Evolutionary conservation across 2,888 invertebrate species (phyloP), one percentile per base, ranked within the genome.

Genomic region (Bombylius discolor): DNA sequence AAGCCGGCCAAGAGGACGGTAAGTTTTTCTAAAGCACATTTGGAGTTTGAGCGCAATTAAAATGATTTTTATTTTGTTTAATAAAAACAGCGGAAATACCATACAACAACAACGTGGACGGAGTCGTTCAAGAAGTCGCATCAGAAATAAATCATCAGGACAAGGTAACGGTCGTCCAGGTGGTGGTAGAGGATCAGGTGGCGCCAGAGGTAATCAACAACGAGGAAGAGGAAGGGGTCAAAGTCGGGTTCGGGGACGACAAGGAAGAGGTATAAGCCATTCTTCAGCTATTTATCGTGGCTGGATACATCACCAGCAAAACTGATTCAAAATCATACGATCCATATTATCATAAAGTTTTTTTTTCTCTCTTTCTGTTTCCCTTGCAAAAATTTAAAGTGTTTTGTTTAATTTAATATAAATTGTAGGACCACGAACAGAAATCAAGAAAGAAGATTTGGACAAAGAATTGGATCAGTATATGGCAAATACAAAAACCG

Each of bases 401-500:
- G 23, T 23, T 23, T 23, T 23, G 23, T 23, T 23, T 23, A 23
- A 23, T 23, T 23, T 23, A 23, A 23, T 23, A 23, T 23, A 23
- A 23, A 33, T 53, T 53, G 44, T 53, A 53, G 53, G 23, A 45
- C 55, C 56, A 44, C 61, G 53, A 56, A 54, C 46, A 44, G 62
- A 51, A 1, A 70, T 72, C 0, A 78, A 79, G 2, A 80, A 77
- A 56, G 84, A 85, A 61, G 79, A 83, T 65, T 68, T 86, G 54
- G 86, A 86, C 64, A 77, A 77, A n/a, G 82, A 87, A 64, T 68
- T 86, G 42, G 86, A 86, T 62, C 79, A 80, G 56, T 86, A 86
- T 72, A 86, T 86, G 86, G 78, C 84, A 5, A 79, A 80, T 63
- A 81, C 81, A 33, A 81, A 80, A 64, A 71, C 73, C 0, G 74